phyloP scores from a whole-genome alignment of 2,888 invertebrate species.

The Napeogenes inachia region DNA sequence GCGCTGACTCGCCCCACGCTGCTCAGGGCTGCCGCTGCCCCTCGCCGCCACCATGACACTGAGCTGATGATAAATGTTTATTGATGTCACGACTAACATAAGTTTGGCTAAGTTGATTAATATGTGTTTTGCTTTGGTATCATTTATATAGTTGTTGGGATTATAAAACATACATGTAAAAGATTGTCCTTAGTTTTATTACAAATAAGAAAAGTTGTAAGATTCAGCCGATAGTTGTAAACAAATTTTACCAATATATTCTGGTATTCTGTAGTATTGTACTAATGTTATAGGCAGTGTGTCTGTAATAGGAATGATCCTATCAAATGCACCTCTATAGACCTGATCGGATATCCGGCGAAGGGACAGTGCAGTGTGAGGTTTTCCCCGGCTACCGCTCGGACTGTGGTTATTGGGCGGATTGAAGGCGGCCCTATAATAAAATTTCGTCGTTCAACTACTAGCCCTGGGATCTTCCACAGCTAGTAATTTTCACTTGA shows the following conservation, averaged over 20 bases:
- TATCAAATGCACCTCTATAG: constrained; percentile 72
- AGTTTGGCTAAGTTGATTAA: no score
- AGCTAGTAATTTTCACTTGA: not conserved
- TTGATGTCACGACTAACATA: not conserved
- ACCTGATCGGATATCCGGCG: constrained; percentile 89
- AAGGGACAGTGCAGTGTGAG: constrained; percentile 88
- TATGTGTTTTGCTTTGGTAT: no score
- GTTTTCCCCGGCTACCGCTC: constrained; percentile 86
- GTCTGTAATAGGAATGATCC: constrained; percentile 51
- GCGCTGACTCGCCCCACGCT: constrained; percentile 64
- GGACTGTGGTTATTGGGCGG: constrained; percentile 82
- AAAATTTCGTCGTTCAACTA: not conserved
- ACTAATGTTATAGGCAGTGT: not conserved
- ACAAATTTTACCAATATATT: not conserved
- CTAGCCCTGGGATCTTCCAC: not conserved
- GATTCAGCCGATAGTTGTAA: not conserved
- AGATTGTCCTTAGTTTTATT: no score
- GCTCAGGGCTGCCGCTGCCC: constrained; percentile 61
- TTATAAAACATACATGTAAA: no score
- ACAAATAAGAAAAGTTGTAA: no score
- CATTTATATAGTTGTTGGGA: no score
- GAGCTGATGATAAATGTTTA: constrained; percentile 56
- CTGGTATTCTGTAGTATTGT: not conserved
- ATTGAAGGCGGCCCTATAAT: constrained; percentile 82
- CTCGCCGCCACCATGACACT: constrained; percentile 70